These are phyloP conservation scores for Hydrotaea cyrtoneurina DNA, from an alignment of 2,888 invertebrate species.

Conservation along the genomic window DNA sequence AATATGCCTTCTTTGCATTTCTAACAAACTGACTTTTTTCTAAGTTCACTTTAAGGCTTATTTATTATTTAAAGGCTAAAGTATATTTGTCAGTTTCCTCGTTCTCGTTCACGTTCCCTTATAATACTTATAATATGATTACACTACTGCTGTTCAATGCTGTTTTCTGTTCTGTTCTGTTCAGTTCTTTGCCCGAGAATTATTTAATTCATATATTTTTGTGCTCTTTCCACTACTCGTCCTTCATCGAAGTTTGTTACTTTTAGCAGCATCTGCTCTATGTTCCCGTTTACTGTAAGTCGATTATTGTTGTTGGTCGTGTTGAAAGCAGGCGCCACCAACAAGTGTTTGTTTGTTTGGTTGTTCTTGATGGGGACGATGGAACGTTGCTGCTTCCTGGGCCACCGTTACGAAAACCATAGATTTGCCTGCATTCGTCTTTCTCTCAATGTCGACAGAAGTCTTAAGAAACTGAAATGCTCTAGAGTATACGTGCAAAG, in stretches of 20 bases:
- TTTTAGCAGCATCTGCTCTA: slow-evolving; percentile 49
- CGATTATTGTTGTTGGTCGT: slow-evolving; percentile 46
- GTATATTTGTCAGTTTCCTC: neutral
- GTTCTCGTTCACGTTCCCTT: neutral
- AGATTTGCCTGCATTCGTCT: neutral
- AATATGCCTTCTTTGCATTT: too few relatives aligned
- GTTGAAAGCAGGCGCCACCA: neutral
- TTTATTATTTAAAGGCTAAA: neutral
- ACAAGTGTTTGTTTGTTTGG: neutral
- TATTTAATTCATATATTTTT: too few relatives aligned
- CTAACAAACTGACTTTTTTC: neutral
- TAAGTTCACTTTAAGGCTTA: slow-evolving; percentile 15
- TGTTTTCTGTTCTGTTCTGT: neutral
- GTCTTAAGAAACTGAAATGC: neutral
- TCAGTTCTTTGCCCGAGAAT: neutral
- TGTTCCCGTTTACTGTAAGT: slow-evolving; percentile 54
- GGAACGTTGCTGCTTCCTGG: neutral
- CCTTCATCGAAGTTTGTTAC: neutral
- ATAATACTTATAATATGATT: slow-evolving; percentile 11
- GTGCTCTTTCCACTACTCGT: too few relatives aligned
- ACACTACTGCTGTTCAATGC: slow-evolving; percentile 5
- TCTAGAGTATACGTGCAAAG: slow-evolving; percentile 8
- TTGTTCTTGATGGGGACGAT: neutral
- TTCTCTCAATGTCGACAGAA: neutral
- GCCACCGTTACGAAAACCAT: neutral